Conservation (phyloP, 2,797 vertebrate species). For the Momotus momota region DNA sequence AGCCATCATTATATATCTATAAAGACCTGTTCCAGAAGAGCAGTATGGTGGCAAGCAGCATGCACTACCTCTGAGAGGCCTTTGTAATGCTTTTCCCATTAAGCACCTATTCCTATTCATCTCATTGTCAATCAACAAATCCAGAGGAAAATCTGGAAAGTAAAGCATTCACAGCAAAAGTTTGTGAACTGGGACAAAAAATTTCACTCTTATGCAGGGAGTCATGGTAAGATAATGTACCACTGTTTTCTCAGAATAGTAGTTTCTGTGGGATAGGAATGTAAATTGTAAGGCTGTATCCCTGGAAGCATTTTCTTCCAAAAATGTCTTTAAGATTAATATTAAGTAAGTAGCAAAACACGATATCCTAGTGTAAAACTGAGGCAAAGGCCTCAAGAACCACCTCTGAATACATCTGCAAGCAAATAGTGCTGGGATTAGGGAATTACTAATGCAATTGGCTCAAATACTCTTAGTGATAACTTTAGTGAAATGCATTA, state of each 20-base stretch:
- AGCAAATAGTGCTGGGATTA: background rate
- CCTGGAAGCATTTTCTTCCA: background rate
- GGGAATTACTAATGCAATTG: background rate
- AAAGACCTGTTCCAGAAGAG: background rate
- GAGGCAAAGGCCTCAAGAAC: background rate
- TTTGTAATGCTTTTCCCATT: background rate
- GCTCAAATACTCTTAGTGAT: background rate
- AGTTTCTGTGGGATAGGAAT: background rate
- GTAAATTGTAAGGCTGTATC: background rate
- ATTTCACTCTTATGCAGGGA: background rate
- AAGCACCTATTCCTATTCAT: background rate
- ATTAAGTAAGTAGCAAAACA: background rate
- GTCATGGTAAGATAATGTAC: too few species aligned
- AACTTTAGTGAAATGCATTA: background rate
- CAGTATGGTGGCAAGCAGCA: background rate
- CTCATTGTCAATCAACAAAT: background rate
- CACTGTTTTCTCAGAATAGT: background rate
- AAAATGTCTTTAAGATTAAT: background rate
- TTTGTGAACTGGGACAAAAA: background rate
- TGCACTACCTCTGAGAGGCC: background rate
- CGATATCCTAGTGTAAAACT: background rate
- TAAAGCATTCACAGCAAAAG: background rate
- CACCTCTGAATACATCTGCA: background rate
- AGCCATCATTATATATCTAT: background rate
- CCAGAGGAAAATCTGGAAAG: background rate